Conservation (phyloP, 2,113 vertebrate genomes). For the Todiramphus chloris region DNA sequence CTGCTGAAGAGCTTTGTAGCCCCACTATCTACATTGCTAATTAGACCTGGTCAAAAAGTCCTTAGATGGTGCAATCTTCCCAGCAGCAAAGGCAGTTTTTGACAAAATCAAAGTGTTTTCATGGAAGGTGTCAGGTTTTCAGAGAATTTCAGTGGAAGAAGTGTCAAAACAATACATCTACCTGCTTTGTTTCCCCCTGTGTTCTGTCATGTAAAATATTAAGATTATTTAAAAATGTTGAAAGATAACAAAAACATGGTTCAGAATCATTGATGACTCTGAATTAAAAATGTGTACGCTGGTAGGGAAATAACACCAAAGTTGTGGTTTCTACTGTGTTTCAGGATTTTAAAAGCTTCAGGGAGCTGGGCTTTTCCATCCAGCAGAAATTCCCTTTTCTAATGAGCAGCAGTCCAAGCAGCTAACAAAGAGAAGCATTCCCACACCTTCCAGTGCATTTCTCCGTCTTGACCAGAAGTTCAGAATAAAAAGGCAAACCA, state of each 20-base stretch:
- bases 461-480: background rate
- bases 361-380: background rate
- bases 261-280: background rate
- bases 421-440: background rate
- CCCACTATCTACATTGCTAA: background rate
- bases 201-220: background rate
- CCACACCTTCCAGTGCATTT: background rate
- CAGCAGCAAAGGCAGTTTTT: slow-evolving; percentile 15
- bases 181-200: slow-evolving; percentile 1
- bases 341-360: background rate
- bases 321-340: background rate
- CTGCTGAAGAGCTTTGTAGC: background rate
- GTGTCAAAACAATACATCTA: slow-evolving; percentile 24
- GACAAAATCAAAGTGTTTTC: slow-evolving; percentile 19
- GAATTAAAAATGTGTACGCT: background rate
- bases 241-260: background rate
- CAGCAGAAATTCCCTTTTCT: background rate
- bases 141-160: background rate
- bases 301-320: background rate
- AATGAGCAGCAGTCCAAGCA: background rate
- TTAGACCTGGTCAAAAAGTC: slow-evolving; percentile 15
- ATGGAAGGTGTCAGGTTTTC: background rate
- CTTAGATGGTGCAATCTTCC: background rate
- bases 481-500: background rate
- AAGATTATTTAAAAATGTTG: background rate